Evolutionary conservation across 35 echinoderm and acorn worm species (phyloP).

Genomic region (Ophiothrix spiculata): DNA sequence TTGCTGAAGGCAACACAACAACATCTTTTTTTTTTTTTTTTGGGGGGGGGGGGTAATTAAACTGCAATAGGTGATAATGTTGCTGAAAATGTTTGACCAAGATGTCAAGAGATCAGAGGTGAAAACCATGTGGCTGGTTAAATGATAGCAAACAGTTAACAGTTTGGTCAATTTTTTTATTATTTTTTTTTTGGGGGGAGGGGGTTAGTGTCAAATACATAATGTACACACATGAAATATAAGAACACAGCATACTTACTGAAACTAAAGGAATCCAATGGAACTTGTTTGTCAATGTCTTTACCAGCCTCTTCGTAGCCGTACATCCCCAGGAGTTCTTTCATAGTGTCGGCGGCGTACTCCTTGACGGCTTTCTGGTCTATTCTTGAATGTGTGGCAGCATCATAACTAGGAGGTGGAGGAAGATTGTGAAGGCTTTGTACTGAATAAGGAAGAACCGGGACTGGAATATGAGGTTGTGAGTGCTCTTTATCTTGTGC

Average conservation of each 20-base stretch:
- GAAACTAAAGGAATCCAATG: slow-evolving; percentile 76
- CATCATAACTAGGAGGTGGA: not conserved
- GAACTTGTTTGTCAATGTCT: slow-evolving; percentile 57
- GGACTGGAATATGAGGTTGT: slow-evolving; percentile 1
- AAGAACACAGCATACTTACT: slow-evolving; percentile 50
- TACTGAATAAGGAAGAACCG: not conserved
- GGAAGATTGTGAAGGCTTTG: not conserved
- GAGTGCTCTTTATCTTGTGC: slow-evolving; percentile 11
- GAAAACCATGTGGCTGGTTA: too few species aligned
- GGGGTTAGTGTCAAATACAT: too few species aligned
- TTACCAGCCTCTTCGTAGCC: slow-evolving; percentile 64
- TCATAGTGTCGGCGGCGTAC: slow-evolving; percentile 90
- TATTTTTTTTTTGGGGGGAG: too few species aligned
- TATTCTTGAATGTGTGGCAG: not conserved
- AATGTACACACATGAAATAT: too few species aligned
- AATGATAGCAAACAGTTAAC: too few species aligned
- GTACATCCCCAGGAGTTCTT: slow-evolving; percentile 95
- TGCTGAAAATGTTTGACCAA: too few species aligned
- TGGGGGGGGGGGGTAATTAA: too few species aligned
- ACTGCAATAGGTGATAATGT: too few species aligned
- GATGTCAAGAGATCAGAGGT: too few species aligned
- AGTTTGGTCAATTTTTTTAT: too few species aligned
- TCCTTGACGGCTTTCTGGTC: slow-evolving; percentile 58
- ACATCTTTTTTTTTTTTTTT: too few species aligned
- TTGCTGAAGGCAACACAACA: too few species aligned